Base-by-base conservation (phyloP, 1,140 invertebrate genomes). In the Eubasilissa regina region DNA sequence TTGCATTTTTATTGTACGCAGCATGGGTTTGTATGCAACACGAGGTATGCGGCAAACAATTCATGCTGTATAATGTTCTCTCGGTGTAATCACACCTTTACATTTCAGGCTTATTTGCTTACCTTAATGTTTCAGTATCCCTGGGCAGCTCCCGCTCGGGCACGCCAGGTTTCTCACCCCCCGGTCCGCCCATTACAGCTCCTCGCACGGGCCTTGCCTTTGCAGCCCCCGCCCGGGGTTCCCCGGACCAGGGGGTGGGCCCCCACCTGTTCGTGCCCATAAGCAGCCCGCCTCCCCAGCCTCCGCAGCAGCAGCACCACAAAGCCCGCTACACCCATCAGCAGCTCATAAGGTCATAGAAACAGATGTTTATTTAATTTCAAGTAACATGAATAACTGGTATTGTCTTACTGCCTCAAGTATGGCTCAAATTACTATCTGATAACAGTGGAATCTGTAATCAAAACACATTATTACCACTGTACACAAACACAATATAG, bases 91-190 rank as follows among this genome's bases (percentile, higher is more conserved):
- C 25, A 35, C 25, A 35, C 25, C 25, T 35, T 35, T 35, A 35
- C 25, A 35, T 35, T 35, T 35, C 25, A 6, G 25, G 25, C 25
- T 35, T 6, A 1, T 35, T 35, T 35, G 25, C 25, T 35, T 35
- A 35, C 25, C 25, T 35, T 35, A 35, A 13, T 51, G 77, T 88
- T 90, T 47, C 85, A 95, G 97, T 98, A 75, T 98, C 96, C 11
- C 89, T 98, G 74, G 95, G 96, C 84, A 97, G 96, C 86, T 98
- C 97, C 9, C 92, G 96, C 78, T 97, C 97, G 73, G 94, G 95
- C 76, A 97, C 96, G 53, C 95, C 96, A 77, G 95, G 95, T 44
- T 96, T 94, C 86, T 95, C 94, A 55, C 95, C 95, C 19, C 94
- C 94, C 83, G 94, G 85, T 76, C 4, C 85, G 86, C 43, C 84